Evolutionary conservation across 2,797 vertebrate genomes (phyloP).

Genomic region (Toxotes lorentzi): DNA sequence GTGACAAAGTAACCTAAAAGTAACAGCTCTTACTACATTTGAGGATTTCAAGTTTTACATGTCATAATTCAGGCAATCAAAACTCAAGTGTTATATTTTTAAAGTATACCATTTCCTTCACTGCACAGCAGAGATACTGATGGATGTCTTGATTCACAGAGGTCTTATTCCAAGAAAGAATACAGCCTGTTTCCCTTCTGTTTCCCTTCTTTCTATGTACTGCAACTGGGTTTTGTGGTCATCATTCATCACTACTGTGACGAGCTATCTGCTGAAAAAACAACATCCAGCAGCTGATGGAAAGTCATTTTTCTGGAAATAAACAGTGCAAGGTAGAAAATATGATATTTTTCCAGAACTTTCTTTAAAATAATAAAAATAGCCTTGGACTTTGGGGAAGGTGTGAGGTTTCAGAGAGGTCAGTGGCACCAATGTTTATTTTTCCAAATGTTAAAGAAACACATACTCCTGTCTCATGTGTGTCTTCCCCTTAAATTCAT

Average conservation of each 20-base stretch:
- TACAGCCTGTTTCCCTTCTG: conserved; percentile 1
- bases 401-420: conserved; percentile 24
- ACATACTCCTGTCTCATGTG: not conserved
- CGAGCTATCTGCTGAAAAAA: conserved; percentile 2
- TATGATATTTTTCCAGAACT: not conserved
- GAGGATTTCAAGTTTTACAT: not conserved
- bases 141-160: conserved; percentile 4
- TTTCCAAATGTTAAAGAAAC: conserved; percentile 32
- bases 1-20: not conserved
- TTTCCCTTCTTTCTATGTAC: conserved; percentile 1
- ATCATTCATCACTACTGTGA: conserved; percentile 21
- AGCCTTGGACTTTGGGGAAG: conserved; percentile 4
- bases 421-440: conserved; percentile 47
- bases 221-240: not conserved
- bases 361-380: conserved; percentile 43
- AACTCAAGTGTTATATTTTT: conserved; percentile 22
- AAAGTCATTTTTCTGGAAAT: conserved; percentile 6
- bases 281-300: not conserved
- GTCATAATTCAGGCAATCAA: conserved; percentile 16
- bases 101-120: conserved; percentile 8
- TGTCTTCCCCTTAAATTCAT: not conserved
- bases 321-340: conserved; percentile 8
- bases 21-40: not conserved
- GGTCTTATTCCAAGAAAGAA: conserved; percentile 23
- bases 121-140: conserved; percentile 9